phyloP scores from a whole-genome alignment of 2,797 vertebrate species.

The Aulostomus chinensis region DNA sequence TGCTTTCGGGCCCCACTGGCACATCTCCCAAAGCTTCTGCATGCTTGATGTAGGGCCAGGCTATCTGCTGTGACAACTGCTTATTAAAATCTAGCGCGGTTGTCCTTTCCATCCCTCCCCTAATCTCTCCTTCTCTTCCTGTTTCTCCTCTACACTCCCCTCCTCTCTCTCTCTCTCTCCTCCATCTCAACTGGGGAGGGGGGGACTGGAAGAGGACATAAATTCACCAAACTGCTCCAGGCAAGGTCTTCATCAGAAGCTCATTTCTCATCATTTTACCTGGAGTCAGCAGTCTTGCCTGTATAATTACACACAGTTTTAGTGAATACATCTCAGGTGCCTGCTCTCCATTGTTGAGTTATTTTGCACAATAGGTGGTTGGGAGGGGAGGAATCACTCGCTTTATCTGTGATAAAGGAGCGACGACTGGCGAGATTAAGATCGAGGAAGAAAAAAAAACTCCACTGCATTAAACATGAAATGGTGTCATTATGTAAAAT shows the following conservation, averaged over 20 bases:
- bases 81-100: constrained; percentile 76
- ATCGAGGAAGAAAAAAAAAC: constrained; percentile 27
- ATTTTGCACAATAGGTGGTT: constrained; percentile 42
- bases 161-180: constrained; percentile 21
- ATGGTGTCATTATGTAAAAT: constrained; percentile 58
- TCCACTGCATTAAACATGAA: constrained; percentile 65
- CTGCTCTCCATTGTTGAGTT: constrained; percentile 28
- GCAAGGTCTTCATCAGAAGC: constrained; percentile 79
- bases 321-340: constrained; percentile 39
- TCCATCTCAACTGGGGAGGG: constrained; percentile 26
- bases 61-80: constrained; percentile 74
- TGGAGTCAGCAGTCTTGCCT: constrained; percentile 75
- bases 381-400: constrained; percentile 8
- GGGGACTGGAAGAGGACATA: constrained; percentile 66
- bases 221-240: constrained; percentile 68
- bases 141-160: constrained; percentile 16
- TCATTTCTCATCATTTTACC: constrained; percentile 78
- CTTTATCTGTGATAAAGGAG: constrained; percentile 38
- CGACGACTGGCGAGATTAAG: constrained; percentile 19
- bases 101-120: constrained; percentile 57
- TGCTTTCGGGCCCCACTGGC: constrained; percentile 63
- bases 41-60: constrained; percentile 63
- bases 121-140: constrained; percentile 40
- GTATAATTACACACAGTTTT: constrained; percentile 70
- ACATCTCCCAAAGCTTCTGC: constrained; percentile 62